A percentile compares a stretch with the other conserved stretches of the same genome.
phyloP scores from a whole-genome alignment of 2,797 vertebrate species.

The Hybognathus amarus region DNA sequence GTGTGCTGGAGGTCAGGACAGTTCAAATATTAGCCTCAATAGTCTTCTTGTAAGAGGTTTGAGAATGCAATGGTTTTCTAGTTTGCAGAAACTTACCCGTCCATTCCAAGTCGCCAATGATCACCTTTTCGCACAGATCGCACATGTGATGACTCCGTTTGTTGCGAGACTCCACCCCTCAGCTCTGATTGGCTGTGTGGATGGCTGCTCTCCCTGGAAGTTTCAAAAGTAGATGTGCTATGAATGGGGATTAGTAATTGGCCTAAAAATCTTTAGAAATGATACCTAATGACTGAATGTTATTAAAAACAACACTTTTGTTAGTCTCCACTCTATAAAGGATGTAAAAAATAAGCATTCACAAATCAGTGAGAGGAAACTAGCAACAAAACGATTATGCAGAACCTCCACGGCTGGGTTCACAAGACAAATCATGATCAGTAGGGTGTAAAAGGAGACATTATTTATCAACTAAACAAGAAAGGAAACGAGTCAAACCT shows the following conservation, averaged over 20 bases:
- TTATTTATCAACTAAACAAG: not conserved
- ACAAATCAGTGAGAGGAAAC: constrained; percentile 6
- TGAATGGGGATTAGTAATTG: too few relatives aligned
- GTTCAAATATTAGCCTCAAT: constrained; percentile 34
- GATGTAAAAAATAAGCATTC: not conserved
- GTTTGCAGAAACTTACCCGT: constrained; percentile 77
- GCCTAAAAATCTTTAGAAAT: not conserved
- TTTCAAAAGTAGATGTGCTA: not conserved
- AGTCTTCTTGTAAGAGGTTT: not conserved
- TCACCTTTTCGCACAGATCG: constrained; percentile 85
- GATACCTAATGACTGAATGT: not conserved
- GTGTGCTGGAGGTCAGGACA: constrained; percentile 81
- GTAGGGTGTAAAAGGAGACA: constrained; percentile 8
- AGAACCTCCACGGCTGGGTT: not conserved
- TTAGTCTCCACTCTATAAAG: not conserved
- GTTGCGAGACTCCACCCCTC: constrained; percentile 73
- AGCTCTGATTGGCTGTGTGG: constrained; percentile 76
- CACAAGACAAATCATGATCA: not conserved
- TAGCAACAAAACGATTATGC: not conserved
- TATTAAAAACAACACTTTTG: not conserved
- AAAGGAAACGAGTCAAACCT: constrained; percentile 75
- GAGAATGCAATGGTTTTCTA: not conserved
- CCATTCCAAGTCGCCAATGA: constrained; percentile 95
- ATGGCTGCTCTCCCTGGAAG: constrained; percentile 78
- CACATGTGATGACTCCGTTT: constrained; percentile 83